Percentiles rank a stretch among this genome's conserved stretches.
Conservation (phyloP, 2,888 invertebrate species). For the Ceramica pisi region DNA sequence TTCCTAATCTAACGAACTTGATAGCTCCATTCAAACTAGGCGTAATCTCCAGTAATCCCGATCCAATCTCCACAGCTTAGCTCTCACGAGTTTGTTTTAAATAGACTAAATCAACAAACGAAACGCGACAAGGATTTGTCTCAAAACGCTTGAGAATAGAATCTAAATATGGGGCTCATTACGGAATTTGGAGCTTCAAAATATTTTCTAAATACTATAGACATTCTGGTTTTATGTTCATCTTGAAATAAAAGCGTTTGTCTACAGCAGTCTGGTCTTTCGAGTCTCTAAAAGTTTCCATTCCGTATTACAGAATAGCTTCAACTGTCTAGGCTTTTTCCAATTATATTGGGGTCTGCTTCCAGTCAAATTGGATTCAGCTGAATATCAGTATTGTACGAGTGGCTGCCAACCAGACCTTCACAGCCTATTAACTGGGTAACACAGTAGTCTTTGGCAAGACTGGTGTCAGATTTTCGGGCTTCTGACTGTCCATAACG, state of each 20-base stretch:
- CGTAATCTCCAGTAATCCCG: constrained; percentile 49
- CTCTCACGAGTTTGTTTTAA: constrained; percentile 61
- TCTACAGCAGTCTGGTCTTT: background rate
- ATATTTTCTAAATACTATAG: constrained; percentile 28
- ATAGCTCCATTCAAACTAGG: constrained; percentile 31
- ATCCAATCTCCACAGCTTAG: constrained; percentile 43
- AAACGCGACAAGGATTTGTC: constrained; percentile 55
- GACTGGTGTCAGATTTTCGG: no score
- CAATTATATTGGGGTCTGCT: no score
- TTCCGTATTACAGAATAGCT: no score
- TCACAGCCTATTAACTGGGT: no score
- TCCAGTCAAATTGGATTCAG: no score
- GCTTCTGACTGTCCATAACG: no score
- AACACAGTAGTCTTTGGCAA: no score
- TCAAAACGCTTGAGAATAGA: constrained; percentile 45
- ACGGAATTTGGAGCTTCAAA: constrained; percentile 22
- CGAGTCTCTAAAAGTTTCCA: background rate
- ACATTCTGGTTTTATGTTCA: constrained; percentile 15
- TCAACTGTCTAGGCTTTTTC: no score
- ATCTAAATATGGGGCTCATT: constrained; percentile 49
- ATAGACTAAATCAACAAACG: constrained; percentile 66
- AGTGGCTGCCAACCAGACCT: no score
- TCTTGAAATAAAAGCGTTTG: background rate
- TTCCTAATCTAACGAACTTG: constrained; percentile 19
- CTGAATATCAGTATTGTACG: no score